A percentile compares a stretch with the other conserved stretches of the same genome.
Evolutionary conservation across 30 jellyfish, hydroid and myxozoan species (phyloP).

Genomic region (Euphysa ruthae): DNA sequence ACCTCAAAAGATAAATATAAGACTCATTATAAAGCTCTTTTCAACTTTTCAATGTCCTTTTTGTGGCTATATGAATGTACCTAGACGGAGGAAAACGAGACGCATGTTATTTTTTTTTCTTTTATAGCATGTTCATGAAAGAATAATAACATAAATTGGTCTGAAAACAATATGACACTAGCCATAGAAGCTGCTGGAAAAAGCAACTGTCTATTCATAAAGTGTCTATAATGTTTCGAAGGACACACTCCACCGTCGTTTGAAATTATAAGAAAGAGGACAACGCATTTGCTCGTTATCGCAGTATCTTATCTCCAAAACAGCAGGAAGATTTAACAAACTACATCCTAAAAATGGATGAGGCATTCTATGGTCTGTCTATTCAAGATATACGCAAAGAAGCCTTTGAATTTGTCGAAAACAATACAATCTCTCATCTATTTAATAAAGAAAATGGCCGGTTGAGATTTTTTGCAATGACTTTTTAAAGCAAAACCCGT

Average conservation of each 20-base stretch:
- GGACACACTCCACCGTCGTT: conserved; percentile 31
- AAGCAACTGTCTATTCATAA: conserved; percentile 20
- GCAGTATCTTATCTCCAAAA: conserved; percentile 24
- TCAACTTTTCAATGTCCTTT: neutral
- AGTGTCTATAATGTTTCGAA: conserved; percentile 22
- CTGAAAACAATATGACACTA: conserved; percentile 7
- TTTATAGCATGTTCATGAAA: conserved; percentile 16
- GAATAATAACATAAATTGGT: conserved; percentile 16
- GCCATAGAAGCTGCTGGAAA: conserved; percentile 20
- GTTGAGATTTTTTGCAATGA: conserved; percentile 28
- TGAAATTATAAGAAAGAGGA: conserved; percentile 3
- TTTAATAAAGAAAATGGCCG: conserved; percentile 2
- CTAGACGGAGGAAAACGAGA: neutral
- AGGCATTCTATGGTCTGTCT: conserved; percentile 35
- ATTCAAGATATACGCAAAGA: conserved; percentile 27
- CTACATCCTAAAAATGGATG: conserved; percentile 28
- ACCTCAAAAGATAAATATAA: conserved; percentile 3
- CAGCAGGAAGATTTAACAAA: conserved; percentile 35
- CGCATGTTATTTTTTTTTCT: neutral
- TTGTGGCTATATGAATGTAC: neutral
- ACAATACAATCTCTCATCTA: no score
- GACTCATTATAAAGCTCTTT: neutral
- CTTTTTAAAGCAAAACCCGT: conserved; percentile 5
- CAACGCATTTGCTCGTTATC: conserved; percentile 14
- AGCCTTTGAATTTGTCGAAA: conserved; percentile 27